Base-by-base conservation (phyloP, 1,140 invertebrate genomes). In the Sipha flava region DNA sequence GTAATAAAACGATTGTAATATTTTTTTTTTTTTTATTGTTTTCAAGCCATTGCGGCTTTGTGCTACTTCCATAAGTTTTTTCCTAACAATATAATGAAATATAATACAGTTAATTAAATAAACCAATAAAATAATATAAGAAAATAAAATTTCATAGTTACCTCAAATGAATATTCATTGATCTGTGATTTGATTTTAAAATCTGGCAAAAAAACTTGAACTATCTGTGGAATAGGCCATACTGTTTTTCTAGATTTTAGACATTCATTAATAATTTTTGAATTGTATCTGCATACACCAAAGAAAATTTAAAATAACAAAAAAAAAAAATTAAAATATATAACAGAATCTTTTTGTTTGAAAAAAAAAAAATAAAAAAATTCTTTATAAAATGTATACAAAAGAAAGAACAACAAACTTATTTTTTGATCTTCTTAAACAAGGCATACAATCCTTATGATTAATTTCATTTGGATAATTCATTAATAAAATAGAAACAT, bases 181-280 rank as follows among this genome's bases (percentile, higher is more conserved):
- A 89, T 84, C 75, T 88, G 85, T 81, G 88, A 87, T 81, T 87
- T 88, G 29, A 93, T 88, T 83, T 91, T 90, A 85, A 94, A 95
- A 85, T 94, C 92, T 79, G 94, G 93, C 52, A 94, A 86, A 86
- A 95, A 95, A 72, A 92, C 87, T 2, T 90, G 89, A 85, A 94
- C 93, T 72, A 90, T 88, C 80, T 89, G 87, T 57, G 91, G 87
- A 3, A 94, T 89, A 23, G 93, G 92, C 90, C 92, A 93, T 73
- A 89, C 88, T 37, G 92, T 92, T 87, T 92, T 93, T 59, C 73
- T 77, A 40, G 31, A 6, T 77, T 77, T 77, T 5, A 54, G 40
- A 37, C n/a, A 21, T 57, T 57, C 34, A n/a, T 45, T 4, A 37
- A 66, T 43, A 7, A 73, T 21, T 16, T 4, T 37, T 43, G 52